Base-by-base conservation (phyloP, 2,797 vertebrate species). In the Argentina silus region DNA sequence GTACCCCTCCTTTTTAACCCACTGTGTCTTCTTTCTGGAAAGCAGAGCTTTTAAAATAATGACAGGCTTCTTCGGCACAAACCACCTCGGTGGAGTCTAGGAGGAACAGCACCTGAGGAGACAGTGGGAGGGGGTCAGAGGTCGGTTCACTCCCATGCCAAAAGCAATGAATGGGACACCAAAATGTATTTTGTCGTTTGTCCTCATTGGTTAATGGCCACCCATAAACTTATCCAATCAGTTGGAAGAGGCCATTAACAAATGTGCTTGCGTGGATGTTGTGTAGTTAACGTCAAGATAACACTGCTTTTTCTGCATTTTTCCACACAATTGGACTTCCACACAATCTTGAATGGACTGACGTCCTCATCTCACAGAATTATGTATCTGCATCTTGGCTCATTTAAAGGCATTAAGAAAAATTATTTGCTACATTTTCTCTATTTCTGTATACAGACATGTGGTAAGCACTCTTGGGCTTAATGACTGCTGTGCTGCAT, bases 11-110 rank as follows among this genome's bases (percentile, higher is more conserved):
- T 83, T 82, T 87, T 83, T 83, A 83, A 89, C 83, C 83, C 85
- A 68, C 64, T 51, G 36, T 65, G 66, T 84, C 57, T 74, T 78
- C 70, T 81, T 66, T 47, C 76, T 72, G 72, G 55, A 69, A 84
- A 78, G 69, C 74, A 60, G 36, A 66, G 81, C 78, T 87, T 81
- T 83, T 81, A 86, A 76, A 84, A 86, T 86, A 79, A 88, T 84
- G 81, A 84, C 78, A 78, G 36, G 67, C 83, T 78, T 79, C 87
- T 87, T 70, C 43, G 83, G 78, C 83, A 77, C 69, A 73, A 84
- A 79, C 55, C 72, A 81, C 77, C 78, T 2, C 1, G 3, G 19
- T 68, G 59, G 67, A 10, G 48, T 62, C 15, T 0, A 57, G 59
- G 76, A 81, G 45, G 57, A 73, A 65, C 21, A 7, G 61, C 66